Evolutionary conservation across 1,140 invertebrate species (phyloP).

Genomic region (Stegodyphus dumicola): DNA sequence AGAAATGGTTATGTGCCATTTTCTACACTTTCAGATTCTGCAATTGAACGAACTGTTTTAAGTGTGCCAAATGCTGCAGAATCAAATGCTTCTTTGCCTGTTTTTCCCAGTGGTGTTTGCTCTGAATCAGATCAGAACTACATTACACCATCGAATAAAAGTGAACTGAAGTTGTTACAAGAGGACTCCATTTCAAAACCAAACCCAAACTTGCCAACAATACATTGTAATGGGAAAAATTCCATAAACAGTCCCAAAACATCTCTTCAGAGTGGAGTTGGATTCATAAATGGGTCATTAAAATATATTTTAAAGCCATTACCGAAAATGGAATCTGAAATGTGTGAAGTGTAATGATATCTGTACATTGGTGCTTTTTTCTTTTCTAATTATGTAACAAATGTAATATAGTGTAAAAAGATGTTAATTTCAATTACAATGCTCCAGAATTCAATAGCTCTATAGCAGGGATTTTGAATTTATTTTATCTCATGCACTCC

Average conservation of each 20-base stretch:
- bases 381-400: no score
- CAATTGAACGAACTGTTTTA: background rate
- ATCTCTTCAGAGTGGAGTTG: background rate
- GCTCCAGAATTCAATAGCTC: no score
- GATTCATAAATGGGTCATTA: background rate
- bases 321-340: constrained; percentile 54
- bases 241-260: background rate
- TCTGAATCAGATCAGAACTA: constrained; percentile 44
- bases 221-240: constrained; percentile 3
- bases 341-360: constrained; percentile 43
- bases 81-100: constrained; percentile 16
- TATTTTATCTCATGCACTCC: no score
- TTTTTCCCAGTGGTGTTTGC: constrained; percentile 34
- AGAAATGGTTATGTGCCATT: constrained; percentile 55
- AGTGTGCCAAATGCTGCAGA: constrained; percentile 27
- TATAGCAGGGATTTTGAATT: no score
- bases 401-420: no score
- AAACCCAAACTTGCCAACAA: background rate
- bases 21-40: constrained; percentile 15
- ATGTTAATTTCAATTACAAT: no score
- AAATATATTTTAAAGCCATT: constrained; percentile 49
- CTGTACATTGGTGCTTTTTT: background rate
- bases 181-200: constrained; percentile 5
- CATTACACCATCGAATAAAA: constrained; percentile 42
- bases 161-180: constrained; percentile 24